A percentile compares a stretch with the other conserved stretches of the same genome.
These are phyloP conservation scores for Streptopelia turtur DNA, from an alignment of 2,797 vertebrate genomes.

Conservation along the genomic window DNA sequence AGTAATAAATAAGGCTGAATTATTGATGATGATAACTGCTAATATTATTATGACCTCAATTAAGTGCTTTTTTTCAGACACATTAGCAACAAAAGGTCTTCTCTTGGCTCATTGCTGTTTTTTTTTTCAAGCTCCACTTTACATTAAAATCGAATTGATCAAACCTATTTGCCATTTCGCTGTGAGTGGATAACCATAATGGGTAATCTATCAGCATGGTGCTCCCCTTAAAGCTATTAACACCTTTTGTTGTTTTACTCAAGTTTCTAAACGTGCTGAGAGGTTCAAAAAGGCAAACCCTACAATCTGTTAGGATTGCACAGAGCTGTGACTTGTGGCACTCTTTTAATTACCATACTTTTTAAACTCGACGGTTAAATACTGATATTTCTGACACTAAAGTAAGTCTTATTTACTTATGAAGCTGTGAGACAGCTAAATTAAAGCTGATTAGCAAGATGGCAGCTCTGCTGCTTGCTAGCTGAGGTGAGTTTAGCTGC, in stretches of 20 bases:
- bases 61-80: constrained; percentile 83
- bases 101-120: constrained; percentile 62
- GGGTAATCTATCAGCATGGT: constrained; percentile 92
- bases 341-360: constrained; percentile 76
- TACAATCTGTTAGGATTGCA: constrained; percentile 84
- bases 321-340: constrained; percentile 78
- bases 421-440: constrained; percentile 79
- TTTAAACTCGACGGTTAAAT: constrained; percentile 49
- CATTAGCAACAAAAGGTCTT: constrained; percentile 86
- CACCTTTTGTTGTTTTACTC: constrained; percentile 94
- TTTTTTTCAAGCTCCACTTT: constrained; percentile 78
- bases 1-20: constrained; percentile 84
- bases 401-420: constrained; percentile 81
- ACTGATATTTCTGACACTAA: constrained; percentile 71
- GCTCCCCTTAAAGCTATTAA: constrained; percentile 94
- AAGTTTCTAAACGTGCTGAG: constrained; percentile 86
- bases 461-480: constrained; percentile 65
- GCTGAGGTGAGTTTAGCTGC: constrained; percentile 60
- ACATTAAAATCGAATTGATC: constrained; percentile 91
- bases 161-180: constrained; percentile 89
- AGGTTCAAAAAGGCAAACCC: constrained; percentile 89
- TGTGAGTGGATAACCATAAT: constrained; percentile 91
- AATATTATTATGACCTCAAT: constrained; percentile 88
- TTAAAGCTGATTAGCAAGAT: constrained; percentile 82
- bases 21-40: constrained; percentile 84